Evolutionary conservation across 2,888 invertebrate genomes (phyloP).

Genomic region (Dysmachus trigonus): DNA sequence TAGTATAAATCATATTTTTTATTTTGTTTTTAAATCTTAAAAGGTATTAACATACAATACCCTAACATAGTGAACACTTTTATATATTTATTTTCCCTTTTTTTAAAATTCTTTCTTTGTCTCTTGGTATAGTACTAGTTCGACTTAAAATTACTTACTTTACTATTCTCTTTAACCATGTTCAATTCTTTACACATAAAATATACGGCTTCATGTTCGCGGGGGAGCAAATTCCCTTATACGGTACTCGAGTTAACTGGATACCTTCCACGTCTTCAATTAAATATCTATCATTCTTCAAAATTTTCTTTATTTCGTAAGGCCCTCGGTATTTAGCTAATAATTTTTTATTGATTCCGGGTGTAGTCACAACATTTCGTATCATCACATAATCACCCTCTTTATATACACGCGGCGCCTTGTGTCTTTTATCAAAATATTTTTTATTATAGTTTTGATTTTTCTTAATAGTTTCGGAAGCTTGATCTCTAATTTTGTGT

Average conservation of each 20-base stretch:
- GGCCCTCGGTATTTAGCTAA: constrained; percentile 52
- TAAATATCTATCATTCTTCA: constrained; percentile 52
- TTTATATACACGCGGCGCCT: too few relatives aligned
- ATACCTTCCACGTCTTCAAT: constrained; percentile 47
- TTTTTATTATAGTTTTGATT: constrained; percentile 52
- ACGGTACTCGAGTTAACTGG: constrained; percentile 36
- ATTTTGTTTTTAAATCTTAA: too few relatives aligned
- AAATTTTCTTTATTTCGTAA: constrained; percentile 49
- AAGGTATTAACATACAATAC: too few relatives aligned
- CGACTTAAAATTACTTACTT: too few relatives aligned
- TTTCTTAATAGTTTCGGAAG: constrained; percentile 37
- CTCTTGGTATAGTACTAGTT: too few relatives aligned
- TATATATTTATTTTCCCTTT: too few relatives aligned
- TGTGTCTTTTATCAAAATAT: constrained; percentile 53
- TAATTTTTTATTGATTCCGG: constrained; percentile 52
- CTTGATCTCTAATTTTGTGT: constrained; percentile 44
- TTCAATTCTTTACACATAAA: too few relatives aligned
- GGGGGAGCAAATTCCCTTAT: constrained; percentile 23
- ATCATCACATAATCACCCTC: constrained; percentile 52
- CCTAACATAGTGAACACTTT: too few relatives aligned
- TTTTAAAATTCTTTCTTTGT: too few relatives aligned
- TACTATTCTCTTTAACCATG: too few relatives aligned
- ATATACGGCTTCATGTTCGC: constrained; percentile 41
- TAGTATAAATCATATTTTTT: too few relatives aligned
- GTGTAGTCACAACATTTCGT: constrained; percentile 49